Percentiles rank a stretch among this genome's conserved stretches.
These are phyloP conservation scores for Lynx canadensis DNA, from an alignment of 2,113 vertebrate genomes.

Conservation along the genomic window DNA sequence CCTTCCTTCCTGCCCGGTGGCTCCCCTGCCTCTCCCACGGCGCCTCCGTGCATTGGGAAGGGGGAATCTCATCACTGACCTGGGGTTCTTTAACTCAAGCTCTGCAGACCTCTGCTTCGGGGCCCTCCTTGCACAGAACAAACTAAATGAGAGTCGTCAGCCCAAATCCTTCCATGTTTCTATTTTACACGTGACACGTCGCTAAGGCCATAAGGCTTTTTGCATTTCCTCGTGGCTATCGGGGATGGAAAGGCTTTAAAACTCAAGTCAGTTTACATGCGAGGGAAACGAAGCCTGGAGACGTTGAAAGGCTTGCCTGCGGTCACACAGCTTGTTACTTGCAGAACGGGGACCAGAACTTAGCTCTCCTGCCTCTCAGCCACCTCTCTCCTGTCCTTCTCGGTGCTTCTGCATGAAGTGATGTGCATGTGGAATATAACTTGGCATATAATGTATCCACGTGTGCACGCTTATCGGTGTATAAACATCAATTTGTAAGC, in stretches of 20 bases:
- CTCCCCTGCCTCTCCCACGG: rapidly evolving
- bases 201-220: neutral
- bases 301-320: neutral
- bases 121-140: neutral
- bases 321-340: neutral
- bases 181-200: neutral
- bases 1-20: rapidly evolving
- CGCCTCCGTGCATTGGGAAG: rapidly evolving
- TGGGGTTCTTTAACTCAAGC: neutral
- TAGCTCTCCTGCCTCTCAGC: neutral
- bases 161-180: neutral
- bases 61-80: rapidly evolving
- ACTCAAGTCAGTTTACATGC: neutral
- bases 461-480: rapidly evolving
- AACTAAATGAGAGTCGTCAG: neutral
- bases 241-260: neutral
- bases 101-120: neutral
- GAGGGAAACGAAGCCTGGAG: neutral
- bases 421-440: neutral
- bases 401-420: neutral
- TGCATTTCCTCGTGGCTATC: neutral
- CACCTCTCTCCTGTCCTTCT: neutral
- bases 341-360: neutral
- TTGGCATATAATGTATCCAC: neutral
- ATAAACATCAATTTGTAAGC: rapidly evolving